Conservation (phyloP, 2,888 invertebrate species). For the Callyntrura sp. region DNA sequence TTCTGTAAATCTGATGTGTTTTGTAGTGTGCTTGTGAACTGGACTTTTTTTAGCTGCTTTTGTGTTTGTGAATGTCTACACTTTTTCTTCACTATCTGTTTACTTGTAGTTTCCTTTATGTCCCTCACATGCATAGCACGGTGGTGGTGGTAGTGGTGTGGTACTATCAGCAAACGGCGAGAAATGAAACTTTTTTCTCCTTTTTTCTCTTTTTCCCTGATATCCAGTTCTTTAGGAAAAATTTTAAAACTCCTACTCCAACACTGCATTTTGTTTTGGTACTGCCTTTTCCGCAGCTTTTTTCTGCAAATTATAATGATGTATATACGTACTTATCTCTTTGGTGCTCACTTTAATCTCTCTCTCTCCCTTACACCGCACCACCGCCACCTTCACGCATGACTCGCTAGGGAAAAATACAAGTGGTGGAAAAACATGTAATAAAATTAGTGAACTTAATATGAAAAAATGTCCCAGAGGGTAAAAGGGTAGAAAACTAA, state of each 20-base stretch:
- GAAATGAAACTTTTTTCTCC: neutral
- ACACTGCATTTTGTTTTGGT: neutral
- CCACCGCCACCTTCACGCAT: neutral
- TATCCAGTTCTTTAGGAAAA: constrained; percentile 47
- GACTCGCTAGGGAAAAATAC: constrained; percentile 4
- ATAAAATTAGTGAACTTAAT: constrained; percentile 71
- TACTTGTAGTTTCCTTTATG: constrained; percentile 17
- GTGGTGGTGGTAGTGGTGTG: neutral
- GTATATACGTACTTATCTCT: neutral
- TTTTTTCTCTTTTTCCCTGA: constrained; percentile 33
- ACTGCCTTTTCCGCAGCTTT: constrained; percentile 34
- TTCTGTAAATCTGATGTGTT: constrained; percentile 10
- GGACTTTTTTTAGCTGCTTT: neutral
- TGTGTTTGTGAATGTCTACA: neutral
- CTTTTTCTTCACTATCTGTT: neutral
- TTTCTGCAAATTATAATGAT: constrained; percentile 67
- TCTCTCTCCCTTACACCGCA: neutral
- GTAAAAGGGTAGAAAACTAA: constrained; percentile 19
- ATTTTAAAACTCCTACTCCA: constrained; percentile 3
- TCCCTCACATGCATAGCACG: neutral
- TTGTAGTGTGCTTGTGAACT: too few species aligned
- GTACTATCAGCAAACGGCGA: neutral
- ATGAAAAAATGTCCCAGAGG: constrained; percentile 63
- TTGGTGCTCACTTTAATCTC: neutral
- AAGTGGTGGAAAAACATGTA: constrained; percentile 53